These are phyloP conservation scores for Micrastur ruficollis DNA, from an alignment of 2,797 vertebrate genomes.

Conservation along the genomic window DNA sequence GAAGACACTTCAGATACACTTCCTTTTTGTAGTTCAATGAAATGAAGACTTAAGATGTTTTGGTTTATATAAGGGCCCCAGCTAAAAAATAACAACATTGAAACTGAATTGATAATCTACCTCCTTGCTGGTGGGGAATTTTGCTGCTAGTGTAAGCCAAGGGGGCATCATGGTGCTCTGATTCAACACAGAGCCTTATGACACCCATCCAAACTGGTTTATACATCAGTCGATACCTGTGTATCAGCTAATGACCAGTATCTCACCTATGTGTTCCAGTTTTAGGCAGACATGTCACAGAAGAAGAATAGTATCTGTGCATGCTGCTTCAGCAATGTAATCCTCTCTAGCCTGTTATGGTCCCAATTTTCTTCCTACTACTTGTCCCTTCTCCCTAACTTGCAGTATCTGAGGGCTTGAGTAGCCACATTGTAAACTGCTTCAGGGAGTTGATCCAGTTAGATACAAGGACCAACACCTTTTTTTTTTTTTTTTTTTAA, in stretches of 20 bases:
- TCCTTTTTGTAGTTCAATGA: not conserved
- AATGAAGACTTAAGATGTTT: not conserved
- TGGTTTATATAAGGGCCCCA: not conserved
- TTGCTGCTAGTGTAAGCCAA: not conserved
- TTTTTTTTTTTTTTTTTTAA: too few species aligned
- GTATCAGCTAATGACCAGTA: not conserved
- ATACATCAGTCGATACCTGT: not conserved
- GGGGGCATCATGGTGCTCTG: not conserved
- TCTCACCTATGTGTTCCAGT: not conserved
- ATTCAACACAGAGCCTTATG: not conserved
- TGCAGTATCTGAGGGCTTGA: not conserved
- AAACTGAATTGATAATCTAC: not conserved
- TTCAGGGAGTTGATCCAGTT: not conserved
- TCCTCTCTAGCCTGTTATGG: not conserved
- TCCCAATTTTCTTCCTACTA: not conserved
- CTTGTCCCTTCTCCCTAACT: not conserved
- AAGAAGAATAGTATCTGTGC: not conserved
- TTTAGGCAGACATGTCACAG: not conserved
- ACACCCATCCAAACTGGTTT: not conserved
- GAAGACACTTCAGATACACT: not conserved
- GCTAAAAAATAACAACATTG: not conserved
- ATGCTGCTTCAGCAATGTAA: not conserved
- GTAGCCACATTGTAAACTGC: fast-evolving
- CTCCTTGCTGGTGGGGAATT: not conserved
- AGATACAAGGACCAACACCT: not conserved